Evolutionary conservation across 2,797 vertebrate species (phyloP).

Genomic region (Graptemys geographica): DNA sequence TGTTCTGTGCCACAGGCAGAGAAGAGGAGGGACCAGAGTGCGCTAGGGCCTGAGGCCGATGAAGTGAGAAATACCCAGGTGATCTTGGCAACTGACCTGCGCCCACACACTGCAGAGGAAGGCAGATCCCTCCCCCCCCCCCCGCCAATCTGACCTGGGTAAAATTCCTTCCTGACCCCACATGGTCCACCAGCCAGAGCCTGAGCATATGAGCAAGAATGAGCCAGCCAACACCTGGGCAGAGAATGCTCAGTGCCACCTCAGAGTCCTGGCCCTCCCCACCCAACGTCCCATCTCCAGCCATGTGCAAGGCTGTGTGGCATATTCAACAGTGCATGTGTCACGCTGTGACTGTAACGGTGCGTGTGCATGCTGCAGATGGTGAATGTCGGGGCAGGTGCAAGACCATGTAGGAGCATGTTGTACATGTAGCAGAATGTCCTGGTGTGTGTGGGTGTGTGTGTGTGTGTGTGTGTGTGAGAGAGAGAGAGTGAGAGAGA

Average conservation of each 20-base stretch:
- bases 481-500: too few relatives aligned
- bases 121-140: fast-evolving
- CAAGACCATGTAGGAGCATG: neutral
- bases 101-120: neutral
- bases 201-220: neutral
- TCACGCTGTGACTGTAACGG: neutral
- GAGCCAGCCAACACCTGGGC: neutral
- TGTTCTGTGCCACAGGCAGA: neutral
- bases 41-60: neutral
- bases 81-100: neutral
- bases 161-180: neutral
- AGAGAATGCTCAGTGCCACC: neutral
- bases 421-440: neutral
- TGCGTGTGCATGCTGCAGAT: neutral
- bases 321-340: neutral
- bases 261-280: neutral
- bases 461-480: too few relatives aligned
- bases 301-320: neutral
- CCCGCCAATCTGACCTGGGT: neutral
- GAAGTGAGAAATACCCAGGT: neutral
- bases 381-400: neutral
- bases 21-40: neutral
- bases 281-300: neutral
- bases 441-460: too few relatives aligned
- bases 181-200: neutral